phyloP scores from a whole-genome alignment of 1,140 invertebrate genomes.

The Tetraneura akinire region DNA sequence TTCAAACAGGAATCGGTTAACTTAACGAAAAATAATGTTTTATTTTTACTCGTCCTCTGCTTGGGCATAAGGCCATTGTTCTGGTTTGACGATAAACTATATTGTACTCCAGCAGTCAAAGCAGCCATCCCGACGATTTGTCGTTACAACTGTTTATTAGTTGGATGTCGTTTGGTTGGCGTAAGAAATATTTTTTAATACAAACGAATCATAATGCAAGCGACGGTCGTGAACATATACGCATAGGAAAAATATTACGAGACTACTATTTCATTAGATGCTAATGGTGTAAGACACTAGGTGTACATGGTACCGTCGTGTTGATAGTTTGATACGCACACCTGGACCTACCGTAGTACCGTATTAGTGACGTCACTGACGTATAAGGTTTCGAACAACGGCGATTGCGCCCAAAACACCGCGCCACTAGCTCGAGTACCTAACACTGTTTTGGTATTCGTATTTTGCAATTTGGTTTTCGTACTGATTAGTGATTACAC shows the following conservation, averaged over 20 bases:
- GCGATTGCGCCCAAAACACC: conserved; percentile 1
- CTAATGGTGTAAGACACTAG: conserved; percentile 40
- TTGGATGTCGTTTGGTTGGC: neutral
- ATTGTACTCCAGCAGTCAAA: conserved; percentile 47
- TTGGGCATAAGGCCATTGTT: conserved; percentile 51
- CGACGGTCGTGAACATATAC: conserved; percentile 28
- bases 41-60: conserved; percentile 39
- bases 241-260: conserved; percentile 46
- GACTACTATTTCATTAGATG: conserved; percentile 45
- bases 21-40: conserved; percentile 52
- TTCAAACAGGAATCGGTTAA: conserved; percentile 50
- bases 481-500: neutral
- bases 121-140: conserved; percentile 33
- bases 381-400: neutral
- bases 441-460: too few relatives aligned
- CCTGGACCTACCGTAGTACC: conserved; percentile 23
- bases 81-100: conserved; percentile 47
- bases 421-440: neutral
- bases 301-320: conserved; percentile 6
- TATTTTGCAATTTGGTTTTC: too few relatives aligned
- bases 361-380: conserved; percentile 34
- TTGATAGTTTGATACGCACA: conserved; percentile 49
- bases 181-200: neutral
- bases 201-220: conserved; percentile 47
- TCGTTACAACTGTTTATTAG: neutral